A percentile compares a stretch with the other conserved stretches of the same genome.
phyloP scores from a whole-genome alignment of 2,797 vertebrate genomes.

The Myioborus melanocephalus region DNA sequence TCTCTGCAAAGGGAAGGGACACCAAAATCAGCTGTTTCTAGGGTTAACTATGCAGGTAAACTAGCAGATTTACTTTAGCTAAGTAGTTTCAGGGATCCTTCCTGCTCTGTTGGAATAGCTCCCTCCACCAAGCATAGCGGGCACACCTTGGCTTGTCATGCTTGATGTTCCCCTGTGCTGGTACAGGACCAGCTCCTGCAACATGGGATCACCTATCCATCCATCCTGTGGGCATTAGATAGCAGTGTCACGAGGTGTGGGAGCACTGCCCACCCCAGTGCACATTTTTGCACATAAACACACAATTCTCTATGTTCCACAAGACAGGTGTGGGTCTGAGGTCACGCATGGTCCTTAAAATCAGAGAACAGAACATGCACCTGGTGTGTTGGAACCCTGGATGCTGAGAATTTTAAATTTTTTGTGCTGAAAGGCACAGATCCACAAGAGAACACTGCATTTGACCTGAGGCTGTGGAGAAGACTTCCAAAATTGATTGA shows the following conservation, averaged over 20 bases:
- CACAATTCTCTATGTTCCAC: background rate
- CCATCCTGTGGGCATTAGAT: background rate
- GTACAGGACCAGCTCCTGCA: background rate
- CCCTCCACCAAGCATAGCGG: background rate
- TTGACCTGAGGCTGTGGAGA: background rate
- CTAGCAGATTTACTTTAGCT: background rate
- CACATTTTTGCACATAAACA: background rate
- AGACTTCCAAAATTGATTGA: background rate
- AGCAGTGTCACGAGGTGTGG: fast-evolving
- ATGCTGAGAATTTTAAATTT: background rate
- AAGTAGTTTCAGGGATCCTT: background rate
- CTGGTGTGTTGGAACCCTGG: background rate
- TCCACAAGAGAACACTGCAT: background rate
- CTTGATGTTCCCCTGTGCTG: background rate
- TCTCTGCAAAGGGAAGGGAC: constrained; percentile 69
- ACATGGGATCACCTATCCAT: background rate
- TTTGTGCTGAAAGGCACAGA: background rate
- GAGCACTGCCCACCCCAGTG: background rate
- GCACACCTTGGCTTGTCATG: background rate
- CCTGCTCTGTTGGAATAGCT: background rate
- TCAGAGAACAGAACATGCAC: background rate
- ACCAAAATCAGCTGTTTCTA: background rate
- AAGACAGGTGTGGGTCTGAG: background rate
- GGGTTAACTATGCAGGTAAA: background rate
- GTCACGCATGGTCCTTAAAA: background rate